Base-by-base conservation (phyloP, 2,797 vertebrate genomes). In the Mormyrus proboscirostris region DNA sequence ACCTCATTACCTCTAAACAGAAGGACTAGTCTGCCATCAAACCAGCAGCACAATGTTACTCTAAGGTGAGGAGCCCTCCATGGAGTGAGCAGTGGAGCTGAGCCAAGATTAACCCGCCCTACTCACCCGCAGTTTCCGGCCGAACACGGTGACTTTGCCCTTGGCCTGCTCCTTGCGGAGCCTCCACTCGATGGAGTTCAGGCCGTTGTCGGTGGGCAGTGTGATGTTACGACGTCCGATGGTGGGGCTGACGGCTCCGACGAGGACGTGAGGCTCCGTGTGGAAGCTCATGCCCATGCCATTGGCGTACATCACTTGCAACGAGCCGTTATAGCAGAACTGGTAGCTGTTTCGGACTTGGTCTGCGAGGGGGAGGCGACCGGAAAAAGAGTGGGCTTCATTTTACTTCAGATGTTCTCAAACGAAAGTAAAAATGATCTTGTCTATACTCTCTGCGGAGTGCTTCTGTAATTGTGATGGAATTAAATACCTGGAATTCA, bases 311-410 rank as follows among this genome's bases (percentile, higher is more conserved):
- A 96, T 95, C 91, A 97, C 97, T 90, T 95, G 94, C 93, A 98
- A 94, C 79, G 97, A 97, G 87, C 97, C 97, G 3, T 98, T 97
- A 90, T 97, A 96, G 91, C 96, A 97, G 92, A 97, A 94, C 94
- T 97, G 97, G 94, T 97, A 97, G 94, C 95, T 97, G 95, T 97
- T 97, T 90, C 96, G 95, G 91, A 97, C 97, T 97, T 97, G 97
- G 95, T 97, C 97, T 98, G 94, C 91, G 92, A 92, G 92, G 90
- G 87, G 69, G 29, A 62, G 51, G 12, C 2, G 38, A 49, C 33
- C 6, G n/a, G 14, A 47, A 29, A 62, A 16, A 29, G n/a, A 88
- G 55, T 62, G 19, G 22, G 9, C 33, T 88, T 87, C 5, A 25
- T 57, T 87, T 87, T 19, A 51, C 16, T 59, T 10, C 22, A 33